Conservation (phyloP, 2,797 vertebrate species). For the Synanceia verrucosa region DNA sequence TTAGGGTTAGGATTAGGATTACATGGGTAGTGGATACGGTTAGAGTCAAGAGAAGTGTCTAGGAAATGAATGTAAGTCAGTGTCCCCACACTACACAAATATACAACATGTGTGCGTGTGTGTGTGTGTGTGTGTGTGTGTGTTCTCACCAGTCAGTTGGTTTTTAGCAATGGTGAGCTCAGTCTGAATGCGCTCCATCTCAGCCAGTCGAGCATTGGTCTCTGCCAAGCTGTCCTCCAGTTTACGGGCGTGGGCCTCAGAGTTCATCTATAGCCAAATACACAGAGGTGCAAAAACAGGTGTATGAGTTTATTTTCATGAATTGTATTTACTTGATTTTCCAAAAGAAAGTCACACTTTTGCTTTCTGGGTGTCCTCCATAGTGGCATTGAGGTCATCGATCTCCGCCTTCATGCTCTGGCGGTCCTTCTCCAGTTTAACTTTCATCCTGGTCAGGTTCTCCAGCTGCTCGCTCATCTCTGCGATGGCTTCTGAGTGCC, state of each 20-base stretch:
- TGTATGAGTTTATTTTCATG: neutral
- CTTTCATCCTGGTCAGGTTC: conserved; percentile 72
- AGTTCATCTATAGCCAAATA: conserved; percentile 66
- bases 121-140: neutral
- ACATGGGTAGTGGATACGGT: no score
- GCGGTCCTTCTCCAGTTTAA: conserved; percentile 81
- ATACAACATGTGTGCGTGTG: neutral
- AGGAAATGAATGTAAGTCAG: no score
- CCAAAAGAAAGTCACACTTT: conserved; percentile 48
- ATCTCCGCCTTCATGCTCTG: conserved; percentile 78
- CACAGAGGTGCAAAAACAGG: neutral
- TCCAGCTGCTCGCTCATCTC: conserved; percentile 76
- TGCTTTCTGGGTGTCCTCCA: conserved; percentile 73
- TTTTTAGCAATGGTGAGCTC: conserved; percentile 77
- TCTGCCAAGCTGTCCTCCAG: conserved; percentile 82
- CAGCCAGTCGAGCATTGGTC: conserved; percentile 74
- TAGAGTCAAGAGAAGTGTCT: no score
- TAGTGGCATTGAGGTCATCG: conserved; percentile 71
- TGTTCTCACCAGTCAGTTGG: conserved; percentile 72
- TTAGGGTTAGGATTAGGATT: no score
- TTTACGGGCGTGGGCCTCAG: conserved; percentile 66
- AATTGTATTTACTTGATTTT: neutral
- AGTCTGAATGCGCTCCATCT: conserved; percentile 76
- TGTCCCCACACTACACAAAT: no score
- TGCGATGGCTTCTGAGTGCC: conserved; percentile 65